A percentile compares a stretch with the other conserved stretches of the same genome.
These are phyloP conservation scores for Dryobotodes eremita DNA, from an alignment of 2,888 invertebrate species.

Conservation along the genomic window DNA sequence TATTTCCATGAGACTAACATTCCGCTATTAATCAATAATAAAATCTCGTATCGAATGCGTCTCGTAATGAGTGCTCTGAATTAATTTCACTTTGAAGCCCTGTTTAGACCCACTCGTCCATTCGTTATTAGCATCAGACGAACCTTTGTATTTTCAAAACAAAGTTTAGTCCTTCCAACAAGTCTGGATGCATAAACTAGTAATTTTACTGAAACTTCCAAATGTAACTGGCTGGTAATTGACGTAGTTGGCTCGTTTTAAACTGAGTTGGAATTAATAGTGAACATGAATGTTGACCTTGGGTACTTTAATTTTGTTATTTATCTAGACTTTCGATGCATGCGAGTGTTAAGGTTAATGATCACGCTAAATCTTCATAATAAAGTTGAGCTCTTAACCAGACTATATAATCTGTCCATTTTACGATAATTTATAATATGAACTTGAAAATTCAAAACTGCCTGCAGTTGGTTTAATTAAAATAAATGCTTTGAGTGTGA, in stretches of 20 bases:
- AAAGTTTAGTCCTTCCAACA: constrained; percentile 27
- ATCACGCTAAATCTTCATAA: background rate
- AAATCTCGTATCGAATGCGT: background rate
- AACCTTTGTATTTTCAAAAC: constrained; percentile 17
- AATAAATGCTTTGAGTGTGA: background rate
- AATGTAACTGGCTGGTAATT: constrained; percentile 53
- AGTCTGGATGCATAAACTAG: constrained; percentile 24
- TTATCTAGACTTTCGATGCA: constrained; percentile 21
- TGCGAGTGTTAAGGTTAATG: background rate
- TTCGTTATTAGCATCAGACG: background rate
- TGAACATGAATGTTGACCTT: constrained; percentile 36
- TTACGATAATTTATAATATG: background rate
- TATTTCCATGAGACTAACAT: background rate
- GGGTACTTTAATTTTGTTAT: constrained; percentile 22
- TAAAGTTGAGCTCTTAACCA: background rate
- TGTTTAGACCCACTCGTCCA: constrained; percentile 13
- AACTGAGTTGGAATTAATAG: constrained; percentile 44
- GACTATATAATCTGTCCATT: background rate
- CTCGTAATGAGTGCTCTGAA: background rate
- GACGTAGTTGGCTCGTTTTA: constrained; percentile 44
- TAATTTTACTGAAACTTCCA: constrained; percentile 37
- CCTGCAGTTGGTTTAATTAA: background rate
- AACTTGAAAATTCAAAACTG: background rate
- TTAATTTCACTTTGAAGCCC: constrained; percentile 15
- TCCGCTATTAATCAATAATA: background rate